These are phyloP conservation scores for Melipona bicolor DNA, from an alignment of 2,888 invertebrate species.

Conservation along the genomic window DNA sequence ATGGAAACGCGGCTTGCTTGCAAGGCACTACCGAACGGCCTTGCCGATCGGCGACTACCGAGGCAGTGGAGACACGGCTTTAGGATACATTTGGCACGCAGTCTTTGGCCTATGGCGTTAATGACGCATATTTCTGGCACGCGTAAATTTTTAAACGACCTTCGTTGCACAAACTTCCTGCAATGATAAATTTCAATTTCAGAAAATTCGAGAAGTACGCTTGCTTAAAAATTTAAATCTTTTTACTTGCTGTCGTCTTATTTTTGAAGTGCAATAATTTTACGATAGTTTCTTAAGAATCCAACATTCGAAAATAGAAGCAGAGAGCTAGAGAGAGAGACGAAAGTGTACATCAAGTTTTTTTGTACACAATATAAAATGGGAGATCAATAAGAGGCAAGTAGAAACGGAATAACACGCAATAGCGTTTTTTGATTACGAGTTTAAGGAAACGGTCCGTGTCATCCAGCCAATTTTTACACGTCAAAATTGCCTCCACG, in stretches of 20 bases:
- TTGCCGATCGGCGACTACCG: no score
- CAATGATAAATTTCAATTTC: slow-evolving; percentile 1
- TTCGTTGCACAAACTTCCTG: slow-evolving; percentile 20
- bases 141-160: slow-evolving; percentile 34
- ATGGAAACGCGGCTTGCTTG: no score
- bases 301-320: background rate
- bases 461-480: slow-evolving; percentile 14
- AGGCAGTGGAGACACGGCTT: no score
- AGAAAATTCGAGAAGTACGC: background rate
- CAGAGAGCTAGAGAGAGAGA: background rate
- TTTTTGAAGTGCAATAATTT: background rate
- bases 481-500: background rate
- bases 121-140: slow-evolving; percentile 40
- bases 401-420: slow-evolving; percentile 31
- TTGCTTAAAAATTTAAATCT: background rate
- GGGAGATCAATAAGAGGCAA: slow-evolving; percentile 12
- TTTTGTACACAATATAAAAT: background rate
- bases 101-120: background rate
- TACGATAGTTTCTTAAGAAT: background rate
- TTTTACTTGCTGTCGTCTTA: background rate
- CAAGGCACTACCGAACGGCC: no score
- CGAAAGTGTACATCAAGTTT: background rate
- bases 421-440: background rate
- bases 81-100: slow-evolving; percentile 16
- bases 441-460: background rate